phyloP scores from a whole-genome alignment of 1,140 invertebrate species.

The Agrilus planipennis region DNA sequence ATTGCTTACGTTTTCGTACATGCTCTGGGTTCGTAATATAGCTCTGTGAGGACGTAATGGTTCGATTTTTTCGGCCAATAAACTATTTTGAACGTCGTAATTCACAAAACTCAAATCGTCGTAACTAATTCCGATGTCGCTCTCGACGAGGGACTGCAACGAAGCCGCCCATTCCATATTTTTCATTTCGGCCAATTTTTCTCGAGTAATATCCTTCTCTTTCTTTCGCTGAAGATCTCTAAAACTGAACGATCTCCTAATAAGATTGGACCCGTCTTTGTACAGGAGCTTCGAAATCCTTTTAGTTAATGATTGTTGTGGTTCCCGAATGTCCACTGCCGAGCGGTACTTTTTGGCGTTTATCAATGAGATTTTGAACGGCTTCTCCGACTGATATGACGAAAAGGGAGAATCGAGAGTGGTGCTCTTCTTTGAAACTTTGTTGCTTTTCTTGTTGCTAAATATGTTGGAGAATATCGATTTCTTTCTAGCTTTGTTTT shows the following conservation, averaged over 20 bases:
- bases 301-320: conserved; percentile 21
- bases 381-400: background rate
- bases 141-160: conserved; percentile 30
- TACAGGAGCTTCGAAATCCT: conserved; percentile 15
- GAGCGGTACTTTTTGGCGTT: background rate
- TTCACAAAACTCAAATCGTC: conserved; percentile 32
- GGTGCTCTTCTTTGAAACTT: conserved; percentile 3
- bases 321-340: conserved; percentile 11
- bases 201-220: conserved; percentile 17
- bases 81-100: conserved; percentile 27
- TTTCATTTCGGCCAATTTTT: conserved; percentile 21
- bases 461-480: conserved; percentile 4
- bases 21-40: conserved; percentile 7
- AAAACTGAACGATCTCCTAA: conserved; percentile 28
- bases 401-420: conserved; percentile 2
- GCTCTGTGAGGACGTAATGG: background rate
- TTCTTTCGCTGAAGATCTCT: conserved; percentile 18
- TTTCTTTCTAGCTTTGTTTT: background rate
- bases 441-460: conserved; percentile 1
- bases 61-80: conserved; percentile 15
- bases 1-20: conserved; percentile 10
- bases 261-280: conserved; percentile 21
- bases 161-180: conserved; percentile 28
- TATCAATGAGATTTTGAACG: background rate
- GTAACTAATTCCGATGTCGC: conserved; percentile 29